Base-by-base conservation (phyloP, 92 coral and sea anemone species). In the Zoanthus solanderi region DNA sequence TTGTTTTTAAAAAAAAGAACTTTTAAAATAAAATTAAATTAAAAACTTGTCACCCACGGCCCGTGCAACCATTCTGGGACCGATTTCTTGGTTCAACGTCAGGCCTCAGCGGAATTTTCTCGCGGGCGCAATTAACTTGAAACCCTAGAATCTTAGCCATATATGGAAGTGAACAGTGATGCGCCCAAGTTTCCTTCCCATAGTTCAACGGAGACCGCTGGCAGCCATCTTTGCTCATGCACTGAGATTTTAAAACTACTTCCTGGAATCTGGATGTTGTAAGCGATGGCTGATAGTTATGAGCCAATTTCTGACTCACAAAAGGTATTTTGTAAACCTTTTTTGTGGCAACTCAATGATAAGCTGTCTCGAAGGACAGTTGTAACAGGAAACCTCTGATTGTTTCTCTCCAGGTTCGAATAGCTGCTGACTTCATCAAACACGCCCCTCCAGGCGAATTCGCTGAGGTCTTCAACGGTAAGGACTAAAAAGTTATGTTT, bases 371-470 rank as follows among this genome's bases (percentile, higher is more conserved):
- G 16, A 37, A 69, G 45, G 75, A 76, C 57, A 46, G 28, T 29
- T 47, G 65, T 37, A 78, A 86, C 18, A 56, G 54, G 78, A 76
- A 88, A 77, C 69, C 76, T 53, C 52, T 80, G 63, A 81, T 58
- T 86, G 79, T 75, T 71, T 87, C 84, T 75, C 89, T 85, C 87
- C 79, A 97, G 99, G 95, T 95, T 87, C 96, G 98, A 90, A 97
- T 97, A 86, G 98, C 99, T 88, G 90, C 98, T 71, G 96, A 97
- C 92, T 97, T 97, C 92, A 97, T 97, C 92, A 97, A 97, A 97
- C 99, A 97, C 99, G 99, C 99, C 99, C 99, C 99, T 89, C 99
- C 99, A 85, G 99, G 99, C 76, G 99, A 97, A 90, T 97, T 97
- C 93, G 96, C 96, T 92, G 99, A 97, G 92, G 99, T 97, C 67